phyloP scores from a whole-genome alignment of 2,113 vertebrate species.

The Psittacula cyanocephala region DNA sequence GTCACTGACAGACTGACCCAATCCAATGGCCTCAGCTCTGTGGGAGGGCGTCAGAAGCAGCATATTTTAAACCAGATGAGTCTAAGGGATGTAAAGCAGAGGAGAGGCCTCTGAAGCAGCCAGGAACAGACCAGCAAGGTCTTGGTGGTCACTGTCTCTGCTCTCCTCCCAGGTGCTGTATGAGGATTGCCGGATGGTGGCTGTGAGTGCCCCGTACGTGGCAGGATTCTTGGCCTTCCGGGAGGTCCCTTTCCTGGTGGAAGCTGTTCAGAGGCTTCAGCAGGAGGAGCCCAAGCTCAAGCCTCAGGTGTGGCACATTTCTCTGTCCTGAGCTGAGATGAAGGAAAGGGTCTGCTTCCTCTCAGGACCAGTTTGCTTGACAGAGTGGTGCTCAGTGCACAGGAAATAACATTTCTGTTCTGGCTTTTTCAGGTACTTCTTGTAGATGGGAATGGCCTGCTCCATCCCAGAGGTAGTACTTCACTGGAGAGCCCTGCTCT shows the following conservation, averaged over 20 bases:
- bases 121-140: neutral
- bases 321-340: accelerated
- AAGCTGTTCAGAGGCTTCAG: slow-evolving; percentile 79
- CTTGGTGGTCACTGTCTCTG: neutral
- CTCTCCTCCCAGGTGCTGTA: slow-evolving; percentile 81
- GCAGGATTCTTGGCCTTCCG: slow-evolving; percentile 92
- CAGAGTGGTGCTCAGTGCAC: too few species aligned
- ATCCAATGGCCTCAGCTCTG: neutral
- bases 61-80: neutral
- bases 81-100: neutral
- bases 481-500: neutral
- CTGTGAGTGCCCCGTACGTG: slow-evolving; percentile 83
- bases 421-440: slow-evolving; percentile 84
- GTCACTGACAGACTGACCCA: neutral
- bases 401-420: neutral
- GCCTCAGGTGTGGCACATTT: slow-evolving; percentile 81
- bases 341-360: neutral
- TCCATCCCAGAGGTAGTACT: slow-evolving; percentile 88
- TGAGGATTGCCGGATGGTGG: slow-evolving; percentile 86
- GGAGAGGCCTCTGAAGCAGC: neutral
- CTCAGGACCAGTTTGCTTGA: neutral
- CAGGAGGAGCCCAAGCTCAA: slow-evolving; percentile 69
- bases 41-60: neutral
- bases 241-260: slow-evolving; percentile 85
- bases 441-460: slow-evolving; percentile 93